phyloP scores from a whole-genome alignment of 2,797 vertebrate genomes.

The Poecilia velifera region DNA sequence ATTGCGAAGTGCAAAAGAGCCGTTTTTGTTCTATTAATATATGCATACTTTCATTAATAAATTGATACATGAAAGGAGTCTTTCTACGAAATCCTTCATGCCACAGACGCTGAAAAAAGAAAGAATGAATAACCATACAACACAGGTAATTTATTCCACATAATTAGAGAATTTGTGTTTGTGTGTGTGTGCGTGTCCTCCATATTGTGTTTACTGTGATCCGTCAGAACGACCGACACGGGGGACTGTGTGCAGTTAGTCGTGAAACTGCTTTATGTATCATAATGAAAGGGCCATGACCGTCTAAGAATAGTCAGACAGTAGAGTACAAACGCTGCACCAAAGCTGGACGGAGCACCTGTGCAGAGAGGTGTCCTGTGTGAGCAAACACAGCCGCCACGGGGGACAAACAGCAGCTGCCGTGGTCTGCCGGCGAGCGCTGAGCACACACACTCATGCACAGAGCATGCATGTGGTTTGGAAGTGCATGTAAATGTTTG shows the following conservation, averaged over 20 bases:
- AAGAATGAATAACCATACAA: not conserved
- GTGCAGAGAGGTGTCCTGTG: constrained; percentile 71
- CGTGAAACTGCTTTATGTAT: constrained; percentile 71
- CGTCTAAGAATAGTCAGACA: constrained; percentile 76
- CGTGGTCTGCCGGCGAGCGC: constrained; percentile 60
- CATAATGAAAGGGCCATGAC: constrained; percentile 57
- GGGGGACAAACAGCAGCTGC: constrained; percentile 87
- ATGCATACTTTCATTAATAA: constrained; percentile 24
- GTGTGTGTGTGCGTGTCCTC: constrained; percentile 19
- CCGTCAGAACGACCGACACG: constrained; percentile 65
- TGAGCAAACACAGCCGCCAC: constrained; percentile 90
- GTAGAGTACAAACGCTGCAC: constrained; percentile 37
- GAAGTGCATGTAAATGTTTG: constrained; percentile 55
- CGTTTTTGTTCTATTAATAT: constrained; percentile 32
- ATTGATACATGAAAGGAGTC: constrained; percentile 20
- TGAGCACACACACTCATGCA: constrained; percentile 28
- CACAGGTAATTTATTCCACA: constrained; percentile 17
- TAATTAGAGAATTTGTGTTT: constrained; percentile 23
- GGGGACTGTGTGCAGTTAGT: constrained; percentile 58
- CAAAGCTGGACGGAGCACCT: constrained; percentile 32
- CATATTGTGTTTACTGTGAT: constrained; percentile 21
- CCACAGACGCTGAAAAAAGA: constrained; percentile 17
- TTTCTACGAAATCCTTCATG: constrained; percentile 22
- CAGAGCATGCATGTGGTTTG: constrained; percentile 37
- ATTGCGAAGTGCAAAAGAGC: constrained; percentile 12